phyloP scores from a whole-genome alignment of 2,888 invertebrate genomes.

The Microplitis deprimator region DNA sequence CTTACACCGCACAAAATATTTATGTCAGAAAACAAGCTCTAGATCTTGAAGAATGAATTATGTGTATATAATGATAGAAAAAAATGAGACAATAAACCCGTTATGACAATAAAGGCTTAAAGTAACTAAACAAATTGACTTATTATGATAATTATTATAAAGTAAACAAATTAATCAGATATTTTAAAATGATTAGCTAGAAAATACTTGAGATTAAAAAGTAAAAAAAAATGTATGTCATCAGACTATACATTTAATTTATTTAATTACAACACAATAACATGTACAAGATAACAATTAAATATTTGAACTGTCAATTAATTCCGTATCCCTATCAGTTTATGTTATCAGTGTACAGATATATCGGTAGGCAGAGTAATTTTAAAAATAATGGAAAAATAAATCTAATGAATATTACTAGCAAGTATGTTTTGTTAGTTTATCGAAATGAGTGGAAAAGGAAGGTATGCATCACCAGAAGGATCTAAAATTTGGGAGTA shows the following conservation, averaged over 20 bases:
- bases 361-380: neutral
- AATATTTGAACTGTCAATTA: neutral
- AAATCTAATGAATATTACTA: neutral
- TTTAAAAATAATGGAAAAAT: neutral
- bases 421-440: slow-evolving; percentile 36
- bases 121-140: neutral
- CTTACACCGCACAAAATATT: too few species aligned
- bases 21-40: too few species aligned
- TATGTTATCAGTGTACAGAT: neutral
- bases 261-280: neutral
- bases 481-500: slow-evolving; percentile 60
- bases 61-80: too few species aligned
- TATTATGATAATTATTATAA: neutral
- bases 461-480: slow-evolving; percentile 53
- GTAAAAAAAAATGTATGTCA: neutral
- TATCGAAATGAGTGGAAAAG: slow-evolving; percentile 46
- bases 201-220: neutral
- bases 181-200: neutral
- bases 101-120: neutral
- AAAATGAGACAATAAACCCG: neutral
- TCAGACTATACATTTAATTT: neutral
- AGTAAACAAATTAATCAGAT: neutral
- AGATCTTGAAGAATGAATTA: too few species aligned
- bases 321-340: neutral
- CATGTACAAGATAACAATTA: neutral